Base-by-base conservation (phyloP, 2,888 invertebrate species). In the Andrena camellia region DNA sequence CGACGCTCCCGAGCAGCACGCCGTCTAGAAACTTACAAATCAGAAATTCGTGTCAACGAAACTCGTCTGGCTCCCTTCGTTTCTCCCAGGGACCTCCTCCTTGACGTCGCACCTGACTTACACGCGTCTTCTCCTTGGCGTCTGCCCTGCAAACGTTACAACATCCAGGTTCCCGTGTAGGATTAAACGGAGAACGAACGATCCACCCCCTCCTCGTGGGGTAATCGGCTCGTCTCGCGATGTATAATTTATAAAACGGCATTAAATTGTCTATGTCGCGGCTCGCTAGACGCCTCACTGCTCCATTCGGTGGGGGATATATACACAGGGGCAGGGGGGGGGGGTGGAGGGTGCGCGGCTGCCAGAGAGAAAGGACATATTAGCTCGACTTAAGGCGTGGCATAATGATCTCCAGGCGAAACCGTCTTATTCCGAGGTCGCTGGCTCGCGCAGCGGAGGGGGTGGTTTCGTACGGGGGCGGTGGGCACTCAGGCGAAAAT, bases 361-460 rank as follows among this genome's bases (percentile, higher is more conserved):
- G 84, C 71, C 73, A 57, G 59, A 26, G 78, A 60, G 63, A 74
- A 86, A 90, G 92, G 89, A 92, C 92, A 92, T 93, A 94, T 94
- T 94, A 94, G 93, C 93, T 94, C 93, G 93, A 94, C 94, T 94
- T 94, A 93, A 93, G 93, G 91, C 93, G 93, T 90, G 90, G 91
- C 91, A 91, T 93, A 93, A 93, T 92, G 93, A 93, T 93, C 92
- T 90, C 84, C 17, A 82, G 90, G 89, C 91, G 86, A 92, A 91
- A 90, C 90, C 91, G 88, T 93, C 91, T 92, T 90, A 89, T 90
- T 88, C 88, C 87, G 50, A 79, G 88, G 63, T 89, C 64, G 72
- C 42, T 78, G 60, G 69, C 59, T 74, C 73, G 85, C 70, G 78
- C 54, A 68, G 71, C 48, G 70, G 62, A 33, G 29, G 50, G 74